Evolutionary conservation across 2,113 vertebrate species (phyloP), one percentile per base, ranked within the genome.

Genomic region (Onychostoma macrolepis): DNA sequence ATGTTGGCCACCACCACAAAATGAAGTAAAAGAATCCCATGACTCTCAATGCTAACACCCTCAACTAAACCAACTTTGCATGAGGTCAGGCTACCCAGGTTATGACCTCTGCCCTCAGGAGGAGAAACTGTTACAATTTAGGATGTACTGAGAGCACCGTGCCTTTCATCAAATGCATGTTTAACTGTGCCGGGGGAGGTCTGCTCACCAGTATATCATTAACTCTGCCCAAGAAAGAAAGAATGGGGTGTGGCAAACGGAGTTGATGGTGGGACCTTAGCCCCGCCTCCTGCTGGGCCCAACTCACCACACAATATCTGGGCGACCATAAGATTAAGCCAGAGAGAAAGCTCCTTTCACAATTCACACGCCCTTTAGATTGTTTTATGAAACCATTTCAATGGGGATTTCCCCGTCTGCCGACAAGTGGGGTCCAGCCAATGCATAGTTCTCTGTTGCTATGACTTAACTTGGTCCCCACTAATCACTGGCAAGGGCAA

Each of bases 341-440:
- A 95, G 95, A 97, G 97, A 97, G 96, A 96, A 97, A 97, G 95
- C 96, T 97, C 96, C 96, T 96, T 96, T 96, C 97, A 96, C 96
- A 94, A 97, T 99, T 99, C 98, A 99, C 98, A 99, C 98, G 98
- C 96, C 98, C 98, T 98, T 96, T 96, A 97, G 95, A 98, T 98
- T 96, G 97, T 97, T 96, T 97, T 96, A 98, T 97, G 96, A 96
- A 96, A 96, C 94, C 97, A 94, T 96, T 95, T 98, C 96, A 98
- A 99, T 97, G 96, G 97, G 96, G 96, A 97, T 96, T 97, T 97
- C 97, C 83, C 97, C 95, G 96, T 96, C 96, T 96, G 96, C 96
- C 94, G 95, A 95, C 95, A 95, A 96, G 96, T 91, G 48, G 93
- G 96, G 96, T 96, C 95, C 95, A 92, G 94, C 96, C 93, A 95